phyloP scores from a whole-genome alignment of 2,113 vertebrate genomes.

The Embiotoca jacksoni region DNA sequence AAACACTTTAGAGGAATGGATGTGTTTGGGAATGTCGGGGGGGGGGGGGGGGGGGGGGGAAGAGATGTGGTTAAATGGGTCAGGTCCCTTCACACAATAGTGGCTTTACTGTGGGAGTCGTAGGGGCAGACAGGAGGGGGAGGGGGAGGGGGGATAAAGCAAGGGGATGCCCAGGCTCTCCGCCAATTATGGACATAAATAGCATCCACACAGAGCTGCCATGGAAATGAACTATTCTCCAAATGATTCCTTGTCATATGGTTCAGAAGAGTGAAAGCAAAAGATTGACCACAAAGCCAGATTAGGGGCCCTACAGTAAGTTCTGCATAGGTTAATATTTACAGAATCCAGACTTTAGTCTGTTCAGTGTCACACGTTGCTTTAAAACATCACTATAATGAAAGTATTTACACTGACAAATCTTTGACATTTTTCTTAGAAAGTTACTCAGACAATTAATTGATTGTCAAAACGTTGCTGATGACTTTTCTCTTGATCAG shows the following conservation, averaged over 20 bases:
- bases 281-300: conserved; percentile 8
- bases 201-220: conserved; percentile 66
- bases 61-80: conserved; percentile 79
- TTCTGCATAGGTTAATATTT: not conserved
- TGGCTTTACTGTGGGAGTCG: conserved; percentile 71
- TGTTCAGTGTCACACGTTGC: not conserved
- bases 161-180: conserved; percentile 53
- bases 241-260: conserved; percentile 34
- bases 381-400: not conserved
- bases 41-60: too few relatives aligned
- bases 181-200: conserved; percentile 81
- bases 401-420: too few relatives aligned
- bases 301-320: conserved; percentile 20
- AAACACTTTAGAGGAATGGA: conserved; percentile 73
- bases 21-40: conserved; percentile 69
- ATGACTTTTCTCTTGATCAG: too few relatives aligned
- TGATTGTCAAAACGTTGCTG: too few relatives aligned
- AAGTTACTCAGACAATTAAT: too few relatives aligned
- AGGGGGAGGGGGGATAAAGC: conserved; percentile 3
- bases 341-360: not conserved
- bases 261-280: conserved; percentile 25
- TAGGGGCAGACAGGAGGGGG: conserved; percentile 49
- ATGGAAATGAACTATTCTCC: conserved; percentile 70
- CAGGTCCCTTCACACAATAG: conserved; percentile 78
- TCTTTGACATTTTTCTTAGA: too few relatives aligned